These are phyloP conservation scores for Sarcophilus harrisii DNA, from an alignment of 2,797 vertebrate genomes.

Conservation along the genomic window DNA sequence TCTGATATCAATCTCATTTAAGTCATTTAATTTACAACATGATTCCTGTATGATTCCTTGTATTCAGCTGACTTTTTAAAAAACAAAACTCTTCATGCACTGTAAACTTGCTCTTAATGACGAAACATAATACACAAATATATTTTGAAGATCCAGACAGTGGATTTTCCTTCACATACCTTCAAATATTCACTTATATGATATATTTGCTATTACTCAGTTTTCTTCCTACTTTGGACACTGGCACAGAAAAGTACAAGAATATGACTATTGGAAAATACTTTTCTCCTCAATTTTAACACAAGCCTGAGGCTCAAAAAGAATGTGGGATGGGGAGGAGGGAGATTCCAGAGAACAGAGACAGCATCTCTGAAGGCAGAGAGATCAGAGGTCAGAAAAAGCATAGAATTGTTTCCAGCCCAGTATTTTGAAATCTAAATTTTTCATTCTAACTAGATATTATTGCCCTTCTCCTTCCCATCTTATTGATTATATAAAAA, in stretches of 20 bases:
- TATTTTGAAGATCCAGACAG: not conserved
- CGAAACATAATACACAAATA: not conserved
- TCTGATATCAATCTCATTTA: not conserved
- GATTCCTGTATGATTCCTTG: not conserved
- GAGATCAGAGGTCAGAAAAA: not conserved
- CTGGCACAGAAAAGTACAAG: not conserved
- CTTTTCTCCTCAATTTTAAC: not conserved
- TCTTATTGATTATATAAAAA: not conserved
- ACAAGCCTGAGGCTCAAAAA: not conserved
- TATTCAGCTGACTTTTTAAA: not conserved
- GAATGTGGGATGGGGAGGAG: not conserved
- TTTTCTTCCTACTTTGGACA: not conserved
- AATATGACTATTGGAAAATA: not conserved
- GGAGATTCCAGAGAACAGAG: not conserved
- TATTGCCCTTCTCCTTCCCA: not conserved
- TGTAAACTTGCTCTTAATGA: not conserved
- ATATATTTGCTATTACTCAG: not conserved
- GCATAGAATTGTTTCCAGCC: not conserved
- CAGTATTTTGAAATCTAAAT: not conserved
- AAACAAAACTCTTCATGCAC: not conserved
- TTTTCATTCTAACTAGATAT: slow-evolving; percentile 25
- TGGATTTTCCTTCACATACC: not conserved
- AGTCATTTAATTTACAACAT: not conserved
- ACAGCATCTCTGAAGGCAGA: not conserved
- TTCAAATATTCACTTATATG: not conserved